Conservation (phyloP, 2,888 invertebrate genomes). For the Aleiodes testaceus region DNA sequence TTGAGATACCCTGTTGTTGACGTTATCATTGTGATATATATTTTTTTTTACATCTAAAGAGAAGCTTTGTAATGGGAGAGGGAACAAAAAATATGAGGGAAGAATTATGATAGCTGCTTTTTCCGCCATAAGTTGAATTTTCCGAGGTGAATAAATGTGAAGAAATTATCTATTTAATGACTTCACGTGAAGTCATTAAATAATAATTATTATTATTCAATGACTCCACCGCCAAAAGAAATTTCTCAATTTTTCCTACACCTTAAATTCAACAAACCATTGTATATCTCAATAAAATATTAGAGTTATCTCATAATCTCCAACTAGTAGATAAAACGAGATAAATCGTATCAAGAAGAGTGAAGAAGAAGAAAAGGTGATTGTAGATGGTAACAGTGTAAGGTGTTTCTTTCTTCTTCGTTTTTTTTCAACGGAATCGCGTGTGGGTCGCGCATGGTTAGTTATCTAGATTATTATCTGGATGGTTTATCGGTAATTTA, state of each 20-base stretch:
- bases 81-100: not conserved
- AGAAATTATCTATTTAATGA: no score
- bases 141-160: no score
- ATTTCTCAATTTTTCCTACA: not conserved
- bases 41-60: not conserved
- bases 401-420: not conserved
- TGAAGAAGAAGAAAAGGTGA: slow-evolving; percentile 3
- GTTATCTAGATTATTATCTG: slow-evolving; percentile 71
- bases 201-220: no score
- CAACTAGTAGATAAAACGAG: slow-evolving; percentile 11
- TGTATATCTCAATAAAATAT: slow-evolving; percentile 1
- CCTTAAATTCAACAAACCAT: not conserved
- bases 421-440: slow-evolving; percentile 9
- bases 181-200: no score
- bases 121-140: no score
- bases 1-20: not conserved
- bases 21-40: slow-evolving; percentile 15
- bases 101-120: not conserved
- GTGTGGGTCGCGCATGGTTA: slow-evolving; percentile 55
- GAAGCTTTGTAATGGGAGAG: not conserved
- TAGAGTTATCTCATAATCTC: slow-evolving; percentile 7
- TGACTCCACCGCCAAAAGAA: no score
- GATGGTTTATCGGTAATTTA: slow-evolving; percentile 72
- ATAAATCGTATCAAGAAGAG: not conserved
- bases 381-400: not conserved